A percentile compares a stretch with the other conserved stretches of the same genome.
phyloP scores from a whole-genome alignment of 2,113 vertebrate species.

The Tachycineta bicolor region DNA sequence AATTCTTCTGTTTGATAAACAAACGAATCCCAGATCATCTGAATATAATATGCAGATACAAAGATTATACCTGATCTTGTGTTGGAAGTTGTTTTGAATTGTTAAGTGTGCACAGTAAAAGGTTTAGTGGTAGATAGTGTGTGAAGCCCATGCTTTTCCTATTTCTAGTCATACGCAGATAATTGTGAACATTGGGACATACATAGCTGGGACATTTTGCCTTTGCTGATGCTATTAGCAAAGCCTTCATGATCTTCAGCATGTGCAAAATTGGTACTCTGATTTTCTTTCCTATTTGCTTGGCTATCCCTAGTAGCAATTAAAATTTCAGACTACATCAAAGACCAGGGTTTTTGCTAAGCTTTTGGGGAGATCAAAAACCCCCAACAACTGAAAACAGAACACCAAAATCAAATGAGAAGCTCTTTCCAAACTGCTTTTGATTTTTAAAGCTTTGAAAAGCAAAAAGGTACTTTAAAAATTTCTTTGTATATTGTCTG shows the following conservation, averaged over 20 bases:
- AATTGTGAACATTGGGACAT: not conserved
- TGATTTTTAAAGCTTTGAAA: not conserved
- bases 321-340: not conserved
- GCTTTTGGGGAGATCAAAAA: not conserved
- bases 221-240: not conserved
- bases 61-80: not conserved
- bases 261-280: not conserved
- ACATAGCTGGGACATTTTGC: not conserved
- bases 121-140: not conserved
- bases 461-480: not conserved
- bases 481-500: not conserved
- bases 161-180: not conserved
- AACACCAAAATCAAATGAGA: not conserved
- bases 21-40: not conserved
- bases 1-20: not conserved
- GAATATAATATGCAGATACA: not conserved
- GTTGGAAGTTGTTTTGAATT: not conserved
- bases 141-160: not conserved
- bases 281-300: not conserved
- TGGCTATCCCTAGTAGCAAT: not conserved
- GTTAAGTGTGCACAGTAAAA: not conserved
- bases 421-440: not conserved
- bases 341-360: not conserved
- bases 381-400: not conserved
- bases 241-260: not conserved